A percentile compares a stretch with the other conserved stretches of the same genome.
Evolutionary conservation across 1,140 invertebrate genomes (phyloP).

Genomic region (Bombus vancouverensis): DNA sequence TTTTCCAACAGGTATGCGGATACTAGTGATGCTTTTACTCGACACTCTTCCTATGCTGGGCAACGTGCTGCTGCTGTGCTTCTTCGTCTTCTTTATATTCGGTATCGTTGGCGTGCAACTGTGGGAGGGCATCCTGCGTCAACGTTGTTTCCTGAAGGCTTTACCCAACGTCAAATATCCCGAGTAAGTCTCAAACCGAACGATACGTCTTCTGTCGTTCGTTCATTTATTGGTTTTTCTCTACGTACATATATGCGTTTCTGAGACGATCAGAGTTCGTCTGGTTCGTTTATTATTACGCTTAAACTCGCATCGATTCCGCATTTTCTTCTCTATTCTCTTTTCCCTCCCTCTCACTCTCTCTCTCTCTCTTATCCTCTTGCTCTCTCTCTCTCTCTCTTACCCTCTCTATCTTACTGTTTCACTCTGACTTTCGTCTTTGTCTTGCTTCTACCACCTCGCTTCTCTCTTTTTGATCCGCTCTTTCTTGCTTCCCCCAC

Average conservation of each 20-base stretch:
- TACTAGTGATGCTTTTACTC: constrained; percentile 98
- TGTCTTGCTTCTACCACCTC: neutral
- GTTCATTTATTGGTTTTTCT: constrained; percentile 9
- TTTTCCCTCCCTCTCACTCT: neutral
- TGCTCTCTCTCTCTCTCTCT: neutral
- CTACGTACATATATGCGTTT: neutral
- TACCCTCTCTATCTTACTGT: neutral
- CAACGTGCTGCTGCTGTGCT: constrained; percentile 98
- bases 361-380: neutral
- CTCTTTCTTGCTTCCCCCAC: neutral
- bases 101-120: constrained; percentile 99
- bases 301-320: constrained; percentile 48
- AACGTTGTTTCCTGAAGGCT: constrained; percentile 93
- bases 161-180: constrained; percentile 87
- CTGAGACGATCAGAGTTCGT: neutral
- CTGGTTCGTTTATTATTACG: constrained; percentile 33
- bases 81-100: constrained; percentile 99
- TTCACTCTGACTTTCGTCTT: neutral
- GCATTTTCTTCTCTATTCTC: constrained; percentile 36
- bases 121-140: constrained; percentile 98
- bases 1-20: constrained; percentile 93
- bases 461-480: constrained; percentile 2
- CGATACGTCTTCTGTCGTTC: neutral
- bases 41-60: constrained; percentile 99
- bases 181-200: constrained; percentile 85